A percentile compares a stretch with the other conserved stretches of the same genome.
Evolutionary conservation across 2,888 invertebrate genomes (phyloP).

Genomic region (Hemithea aestivaria): DNA sequence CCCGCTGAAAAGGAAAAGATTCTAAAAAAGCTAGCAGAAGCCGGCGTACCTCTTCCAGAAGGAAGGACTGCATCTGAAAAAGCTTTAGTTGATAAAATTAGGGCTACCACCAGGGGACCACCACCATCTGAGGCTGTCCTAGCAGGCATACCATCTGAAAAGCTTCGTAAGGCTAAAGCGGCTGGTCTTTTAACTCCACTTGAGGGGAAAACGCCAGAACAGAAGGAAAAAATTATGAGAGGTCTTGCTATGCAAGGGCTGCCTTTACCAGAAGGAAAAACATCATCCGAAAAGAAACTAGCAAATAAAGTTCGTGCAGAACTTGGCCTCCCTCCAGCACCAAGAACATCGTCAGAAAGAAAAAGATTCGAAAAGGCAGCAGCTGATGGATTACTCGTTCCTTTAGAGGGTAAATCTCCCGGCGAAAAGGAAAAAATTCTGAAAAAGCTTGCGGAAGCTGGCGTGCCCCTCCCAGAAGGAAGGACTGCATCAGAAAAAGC

Average conservation of each 20-base stretch:
- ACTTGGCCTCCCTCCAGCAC: constrained; percentile 28
- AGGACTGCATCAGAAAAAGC: constrained; percentile 29
- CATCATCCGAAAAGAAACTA: no score
- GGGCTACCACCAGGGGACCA: constrained; percentile 1
- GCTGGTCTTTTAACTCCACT: constrained; percentile 33
- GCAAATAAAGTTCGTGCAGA: no score
- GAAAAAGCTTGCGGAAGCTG: constrained; percentile 25
- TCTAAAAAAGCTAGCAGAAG: constrained; percentile 25
- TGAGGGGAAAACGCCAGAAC: constrained; percentile 27
- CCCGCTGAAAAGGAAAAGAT: constrained; percentile 32
- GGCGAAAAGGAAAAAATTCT: constrained; percentile 34
- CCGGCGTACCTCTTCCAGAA: constrained; percentile 33
- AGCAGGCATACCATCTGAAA: constrained; percentile 19
- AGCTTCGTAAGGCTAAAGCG: constrained; percentile 29
- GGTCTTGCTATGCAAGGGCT: constrained; percentile 28
- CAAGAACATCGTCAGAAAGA: constrained; percentile 16
- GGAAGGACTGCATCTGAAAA: constrained; percentile 38
- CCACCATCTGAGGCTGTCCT: not conserved
- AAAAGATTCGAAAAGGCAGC: no score
- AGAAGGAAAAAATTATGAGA: constrained; percentile 32
- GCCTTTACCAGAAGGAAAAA: constrained; percentile 4
- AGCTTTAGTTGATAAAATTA: constrained; percentile 29
- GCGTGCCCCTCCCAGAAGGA: constrained; percentile 35
- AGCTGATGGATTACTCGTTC: no score
- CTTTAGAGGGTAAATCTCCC: constrained; percentile 32